phyloP scores from a whole-genome alignment of 37 sponge, comb jelly and placozoan genomes.

The Oopsacas minuta region DNA sequence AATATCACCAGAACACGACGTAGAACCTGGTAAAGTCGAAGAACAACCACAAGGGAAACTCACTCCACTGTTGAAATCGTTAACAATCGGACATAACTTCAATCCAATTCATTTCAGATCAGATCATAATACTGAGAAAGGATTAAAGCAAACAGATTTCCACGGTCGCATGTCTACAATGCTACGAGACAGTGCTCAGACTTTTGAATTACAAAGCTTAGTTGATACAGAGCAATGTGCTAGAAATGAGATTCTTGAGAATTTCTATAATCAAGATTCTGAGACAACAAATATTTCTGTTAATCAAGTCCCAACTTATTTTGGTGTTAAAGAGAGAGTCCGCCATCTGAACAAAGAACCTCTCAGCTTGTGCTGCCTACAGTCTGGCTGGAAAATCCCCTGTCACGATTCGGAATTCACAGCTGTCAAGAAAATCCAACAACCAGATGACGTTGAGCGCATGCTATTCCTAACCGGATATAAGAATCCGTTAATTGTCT shows the following conservation, averaged over 20 bases:
- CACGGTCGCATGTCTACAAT: not conserved
- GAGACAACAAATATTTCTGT: not conserved
- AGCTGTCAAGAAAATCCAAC: constrained; percentile 6
- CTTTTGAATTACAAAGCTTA: not conserved
- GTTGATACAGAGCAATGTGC: not conserved
- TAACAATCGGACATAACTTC: not conserved
- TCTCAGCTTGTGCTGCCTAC: not conserved
- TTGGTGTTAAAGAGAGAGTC: not conserved
- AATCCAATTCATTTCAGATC: not conserved
- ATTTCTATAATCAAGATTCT: not conserved
- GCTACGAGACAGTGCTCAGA: not conserved
- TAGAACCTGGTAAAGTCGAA: not conserved
- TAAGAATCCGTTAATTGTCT: constrained; percentile 27
- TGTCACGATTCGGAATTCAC: not conserved
- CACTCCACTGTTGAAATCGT: not conserved
- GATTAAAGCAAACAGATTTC: not conserved
- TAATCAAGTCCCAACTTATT: not conserved
- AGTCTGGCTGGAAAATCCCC: not conserved
- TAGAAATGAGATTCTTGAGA: not conserved
- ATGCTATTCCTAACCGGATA: not conserved
- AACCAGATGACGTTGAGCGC: not conserved
- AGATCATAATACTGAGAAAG: not conserved
- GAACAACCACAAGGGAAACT: not conserved
- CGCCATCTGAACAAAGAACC: constrained; percentile 10
- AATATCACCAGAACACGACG: not conserved